phyloP scores from a whole-genome alignment of 2,113 vertebrate genomes.

The Ptilorrhoa leucosticta region DNA sequence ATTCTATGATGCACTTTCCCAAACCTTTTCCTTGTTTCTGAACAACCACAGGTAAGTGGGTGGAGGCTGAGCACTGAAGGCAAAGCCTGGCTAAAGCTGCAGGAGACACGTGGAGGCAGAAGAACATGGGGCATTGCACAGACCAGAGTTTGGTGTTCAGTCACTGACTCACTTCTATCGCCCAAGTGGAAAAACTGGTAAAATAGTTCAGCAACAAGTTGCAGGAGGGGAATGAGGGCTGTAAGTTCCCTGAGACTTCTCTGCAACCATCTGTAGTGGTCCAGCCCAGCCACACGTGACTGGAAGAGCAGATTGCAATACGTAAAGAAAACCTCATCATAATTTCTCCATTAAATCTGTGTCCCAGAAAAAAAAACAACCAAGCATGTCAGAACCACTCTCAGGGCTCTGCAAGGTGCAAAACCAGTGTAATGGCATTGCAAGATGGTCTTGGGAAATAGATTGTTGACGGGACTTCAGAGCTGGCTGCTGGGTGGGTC shows the following conservation, averaged over 20 bases:
- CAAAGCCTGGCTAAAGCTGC: background rate
- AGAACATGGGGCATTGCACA: background rate
- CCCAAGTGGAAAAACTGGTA: background rate
- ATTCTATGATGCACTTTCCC: background rate
- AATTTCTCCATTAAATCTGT: background rate
- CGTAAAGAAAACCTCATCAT: fast-evolving
- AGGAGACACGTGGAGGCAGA: background rate
- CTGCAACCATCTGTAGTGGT: background rate
- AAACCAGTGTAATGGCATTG: background rate
- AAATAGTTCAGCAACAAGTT: background rate
- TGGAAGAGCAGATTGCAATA: background rate
- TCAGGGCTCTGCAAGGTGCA: background rate
- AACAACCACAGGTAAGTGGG: background rate
- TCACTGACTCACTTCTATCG: background rate
- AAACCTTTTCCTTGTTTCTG: background rate
- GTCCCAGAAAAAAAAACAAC: background rate
- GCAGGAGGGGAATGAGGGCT: background rate
- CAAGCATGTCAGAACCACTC: background rate
- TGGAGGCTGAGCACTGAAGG: background rate
- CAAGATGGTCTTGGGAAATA: background rate
- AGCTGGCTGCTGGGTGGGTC: background rate
- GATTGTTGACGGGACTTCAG: background rate
- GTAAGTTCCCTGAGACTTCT: background rate
- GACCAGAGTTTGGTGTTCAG: background rate
- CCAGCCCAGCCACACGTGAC: background rate